Base-by-base conservation (phyloP, 2,888 invertebrate genomes). In the Acrobeloides nanus region DNA sequence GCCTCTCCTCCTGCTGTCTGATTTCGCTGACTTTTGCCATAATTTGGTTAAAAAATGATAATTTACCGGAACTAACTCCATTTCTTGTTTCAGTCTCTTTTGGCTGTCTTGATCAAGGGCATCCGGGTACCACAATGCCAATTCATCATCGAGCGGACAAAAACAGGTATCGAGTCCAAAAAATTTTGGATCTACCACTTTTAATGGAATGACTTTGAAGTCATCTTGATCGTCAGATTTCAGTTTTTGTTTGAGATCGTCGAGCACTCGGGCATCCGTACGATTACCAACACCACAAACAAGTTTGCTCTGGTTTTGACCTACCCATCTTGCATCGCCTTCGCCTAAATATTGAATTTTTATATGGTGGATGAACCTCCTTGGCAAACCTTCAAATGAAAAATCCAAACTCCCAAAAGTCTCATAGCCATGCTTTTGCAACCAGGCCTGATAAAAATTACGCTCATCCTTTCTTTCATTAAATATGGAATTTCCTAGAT, bases 101-200 rank as follows among this genome's bases (percentile, higher is more conserved):
- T 59, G 59, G 4, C 66, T 57, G 8, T 61, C 55, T 21, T 50
- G 51, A 37, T 62, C 62, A 48, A 72, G 67, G 4, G 69, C 72
- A 38, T 64, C 49, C 18, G 65, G 68, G 46, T 66, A 64, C 33
- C 59, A 65, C 46, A 72, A 44, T 6, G 64, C 72, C 7, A 64
- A 35, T 12, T 60, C 47, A 32, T 58, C 61, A 32, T 49, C 55
- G 3, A 72, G 48, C n/a, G 72, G 72, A 40, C 72, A 72, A 45
- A 72, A 67, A 25, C 64, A 65, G 2, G 67, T 66, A 48, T 72
- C 72, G 37, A 72, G n/a, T n/a, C n/a, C n/a, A n/a, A n/a, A n/a
- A n/a, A 45, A 67, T 62, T 68, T 61, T 6, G 68, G 69, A 54
- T 68, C 69, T 42, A 69, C 60, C 20, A 69, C 61, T 23, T 64